phyloP scores from a whole-genome alignment of 2,888 invertebrate genomes.

The Leptopterna dolabrata region DNA sequence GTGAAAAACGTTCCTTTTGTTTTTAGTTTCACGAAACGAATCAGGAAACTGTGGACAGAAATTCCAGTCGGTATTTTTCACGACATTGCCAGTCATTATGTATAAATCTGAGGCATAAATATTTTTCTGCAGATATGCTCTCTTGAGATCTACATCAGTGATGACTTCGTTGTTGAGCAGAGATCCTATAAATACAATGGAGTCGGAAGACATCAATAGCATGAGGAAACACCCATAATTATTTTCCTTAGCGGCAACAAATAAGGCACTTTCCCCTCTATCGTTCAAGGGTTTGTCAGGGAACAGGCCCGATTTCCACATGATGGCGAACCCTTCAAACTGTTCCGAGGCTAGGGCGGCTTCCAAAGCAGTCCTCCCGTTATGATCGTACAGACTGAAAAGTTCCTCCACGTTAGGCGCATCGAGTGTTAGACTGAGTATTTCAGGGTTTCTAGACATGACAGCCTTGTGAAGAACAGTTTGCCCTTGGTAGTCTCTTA shows the following conservation, averaged over 20 bases:
- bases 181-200: background rate
- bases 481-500: background rate
- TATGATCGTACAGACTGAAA: background rate
- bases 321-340: background rate
- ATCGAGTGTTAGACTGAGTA: background rate
- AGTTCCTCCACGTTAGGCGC: background rate
- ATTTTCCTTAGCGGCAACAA: background rate
- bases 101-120: slow-evolving; percentile 1
- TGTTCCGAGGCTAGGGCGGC: background rate
- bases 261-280: background rate
- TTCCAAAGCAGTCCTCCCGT: background rate
- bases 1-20: background rate
- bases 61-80: background rate
- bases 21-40: background rate
- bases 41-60: background rate
- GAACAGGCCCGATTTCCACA: slow-evolving; percentile 4
- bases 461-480: slow-evolving; percentile 4
- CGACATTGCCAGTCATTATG: slow-evolving; percentile 5
- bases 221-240: slow-evolving; percentile 7
- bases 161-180: background rate
- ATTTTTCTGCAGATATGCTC: slow-evolving; percentile 2
- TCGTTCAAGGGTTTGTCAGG: background rate
- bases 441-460: background rate
- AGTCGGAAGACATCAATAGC: background rate
- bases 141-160: slow-evolving; percentile 4